Base-by-base conservation (phyloP, 2,797 vertebrate genomes). In the Myotis myotis region DNA sequence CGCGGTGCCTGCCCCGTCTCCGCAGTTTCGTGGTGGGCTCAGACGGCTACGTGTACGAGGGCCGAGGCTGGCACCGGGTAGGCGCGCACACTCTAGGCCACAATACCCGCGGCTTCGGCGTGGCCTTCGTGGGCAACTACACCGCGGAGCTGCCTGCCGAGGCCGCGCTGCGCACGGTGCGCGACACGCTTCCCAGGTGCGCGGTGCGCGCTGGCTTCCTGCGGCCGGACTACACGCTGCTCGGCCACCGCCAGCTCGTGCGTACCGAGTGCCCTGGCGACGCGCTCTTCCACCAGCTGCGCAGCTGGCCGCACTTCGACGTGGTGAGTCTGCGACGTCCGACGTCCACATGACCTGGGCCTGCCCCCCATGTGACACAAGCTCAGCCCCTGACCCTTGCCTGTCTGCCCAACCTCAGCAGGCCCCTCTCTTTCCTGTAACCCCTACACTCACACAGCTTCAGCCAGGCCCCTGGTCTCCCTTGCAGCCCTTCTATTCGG, bases 41-140 rank as follows among this genome's bases (percentile, higher is more conserved):
- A 0, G 99, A 99, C 0, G 99, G 99, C 47, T 99, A 99, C 87
- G 38, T 99, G 74, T 99, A 99, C 16, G 99, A 99, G 97, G 99
- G 99, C 6, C 98, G 98, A 0, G 99, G 99, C 5, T 99, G 99
- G 99, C 94, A 96, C 36, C 93, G 97, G 95, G 96, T 98, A 0
- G 99, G 99, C 1, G 98, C 92, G 30, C 99, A 99, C 97, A 99
- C 99, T 68, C 98, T 72, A 44, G 98, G 98, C 22, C 98, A 98
- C 97, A 99, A 99, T 95, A 81, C 68, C 44, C 36, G 92, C 0
- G 99, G 99, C 3, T 99, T 98, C 0, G 99, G 99, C 0, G 97
- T 99, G 66, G 97, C 99, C n/a, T 97, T 99, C 93, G 98, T 99
- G 0, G 99, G 99, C 0, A 97, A 99, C 98, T 99, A 99, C 97